Evolutionary conservation across 2,888 invertebrate genomes (phyloP), one percentile per base, ranked within the genome.

Genomic region (Eristalis tenax): DNA sequence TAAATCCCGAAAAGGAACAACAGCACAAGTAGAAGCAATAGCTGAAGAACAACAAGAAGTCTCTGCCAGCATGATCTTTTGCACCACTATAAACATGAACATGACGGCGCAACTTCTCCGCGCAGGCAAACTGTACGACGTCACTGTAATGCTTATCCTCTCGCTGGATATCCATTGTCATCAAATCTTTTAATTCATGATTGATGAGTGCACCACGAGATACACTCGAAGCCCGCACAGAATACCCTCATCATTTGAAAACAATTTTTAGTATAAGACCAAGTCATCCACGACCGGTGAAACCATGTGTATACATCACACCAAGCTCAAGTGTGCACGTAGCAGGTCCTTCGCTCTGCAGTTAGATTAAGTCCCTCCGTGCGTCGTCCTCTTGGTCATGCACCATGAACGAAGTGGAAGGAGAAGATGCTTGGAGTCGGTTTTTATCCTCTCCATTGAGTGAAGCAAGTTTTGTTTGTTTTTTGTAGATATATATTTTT

Each of bases 251-350:
- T 18, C 50, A 8, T 50, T 50, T 50, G 18, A 18, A 81, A 77
- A 77, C 74, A 69, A 74, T 77, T 85, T 32, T 85, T 77, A 85
- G 77, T 77, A 81, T 77, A 81, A 77, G 81, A 81, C 32, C 32
- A 81, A 35, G 56, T 22, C 35, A 32, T 38, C 50, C 18, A 18
- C 15, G 4, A 43, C 43, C n/a, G 43, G 43, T 15, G n/a, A 32
- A n/a, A n/a, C 43, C n/a, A 32, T 65, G 18, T 59, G 73, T 69
- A 77, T 77, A 28, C 59, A 59, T 64, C 57, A 43, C 76, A 77
- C 63, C 63, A 69, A 1, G 63, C 66, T 28, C 40, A 80, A 65
- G 38, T 23, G 64, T 57, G 74, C 40, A 56, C 66, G 65, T 28
- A 50, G 50, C 61, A 40, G 63, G 32, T 28, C 59, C 61, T 38